Conservation (phyloP, 2,888 invertebrate genomes). For the Julus scandinavius region DNA sequence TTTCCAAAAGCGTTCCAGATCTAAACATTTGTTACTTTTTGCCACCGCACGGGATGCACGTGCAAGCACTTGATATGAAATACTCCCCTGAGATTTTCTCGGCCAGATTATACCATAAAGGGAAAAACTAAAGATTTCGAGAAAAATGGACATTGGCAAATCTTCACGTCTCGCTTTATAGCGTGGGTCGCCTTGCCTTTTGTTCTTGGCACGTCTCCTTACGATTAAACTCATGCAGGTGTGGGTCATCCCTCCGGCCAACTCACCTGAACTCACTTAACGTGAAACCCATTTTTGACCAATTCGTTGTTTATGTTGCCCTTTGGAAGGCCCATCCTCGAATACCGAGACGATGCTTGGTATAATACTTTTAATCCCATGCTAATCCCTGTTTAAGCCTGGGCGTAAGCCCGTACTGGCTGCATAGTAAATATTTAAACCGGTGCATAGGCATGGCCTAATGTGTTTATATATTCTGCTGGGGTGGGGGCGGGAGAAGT, state of each 20-base stretch:
- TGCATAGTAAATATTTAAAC: background rate
- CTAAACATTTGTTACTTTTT: no score
- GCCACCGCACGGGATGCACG: background rate
- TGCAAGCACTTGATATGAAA: constrained; percentile 2
- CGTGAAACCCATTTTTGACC: background rate
- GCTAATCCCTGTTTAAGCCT: background rate
- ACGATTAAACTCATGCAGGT: background rate
- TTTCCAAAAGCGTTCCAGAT: background rate
- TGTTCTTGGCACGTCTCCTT: background rate
- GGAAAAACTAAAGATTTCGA: background rate
- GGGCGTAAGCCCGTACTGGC: background rate
- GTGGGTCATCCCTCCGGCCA: constrained; percentile 16
- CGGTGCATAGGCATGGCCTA: background rate
- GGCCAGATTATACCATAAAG: constrained; percentile 20
- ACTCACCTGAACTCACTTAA: background rate
- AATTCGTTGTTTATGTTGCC: background rate
- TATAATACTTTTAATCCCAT: background rate
- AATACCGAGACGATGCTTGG: background rate
- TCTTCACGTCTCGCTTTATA: background rate
- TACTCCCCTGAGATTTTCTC: background rate
- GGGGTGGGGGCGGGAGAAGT: background rate
- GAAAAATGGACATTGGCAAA: background rate
- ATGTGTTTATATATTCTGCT: background rate
- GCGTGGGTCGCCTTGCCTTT: background rate
- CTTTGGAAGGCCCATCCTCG: background rate